Base-by-base conservation (phyloP, 2,888 invertebrate genomes). In the Caenorhabditis angaria region DNA sequence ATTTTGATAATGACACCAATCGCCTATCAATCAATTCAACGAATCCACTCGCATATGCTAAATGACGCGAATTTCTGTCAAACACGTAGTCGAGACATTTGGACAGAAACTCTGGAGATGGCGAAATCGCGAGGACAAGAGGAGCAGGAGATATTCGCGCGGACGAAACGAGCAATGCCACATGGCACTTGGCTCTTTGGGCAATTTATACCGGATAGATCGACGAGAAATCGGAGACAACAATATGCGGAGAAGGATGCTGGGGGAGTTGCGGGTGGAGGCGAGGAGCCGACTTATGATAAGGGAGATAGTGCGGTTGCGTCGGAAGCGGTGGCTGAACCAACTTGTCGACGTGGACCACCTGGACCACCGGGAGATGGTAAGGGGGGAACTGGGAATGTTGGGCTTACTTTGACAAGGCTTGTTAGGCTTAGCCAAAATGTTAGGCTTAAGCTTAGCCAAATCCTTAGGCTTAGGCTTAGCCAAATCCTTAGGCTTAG, bases 1-100 rank as follows among this genome's bases (percentile, higher is more conserved):
- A 86, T 84, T 58, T 81, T 87, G 25, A 72, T 87, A 27, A 61
- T 86, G 14, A 68, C 87, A 64, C 87, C 87, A 8, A 69, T 87
- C 24, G 80, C 83, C 50, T 87, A 86, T 78, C 87, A 85, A 66
- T 82, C 84, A 69, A 77, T 87, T 41, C 87, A 87, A 64, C 73
- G 80, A 57, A 77, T 87, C 27, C 87, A 87, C 41, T 76, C 78
- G 29, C 72, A 78, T 62, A 68, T 86, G 48, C 72, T 81, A 35
- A 80, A 76, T 62, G 85, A 86, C 56, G 76, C 83, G 10, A 81
- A 83, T 48, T 86, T 85, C 63, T 86, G 86, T 77, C 76, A 82
- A 85, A 71, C 82, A 20, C 77, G 85, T 22, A 86, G 86, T 64
- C 79, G 84, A 22, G 85, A 85, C 58, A 65, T 85, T 10, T 85